phyloP scores from a whole-genome alignment of 1,140 invertebrate genomes.

The Cydia amplana region DNA sequence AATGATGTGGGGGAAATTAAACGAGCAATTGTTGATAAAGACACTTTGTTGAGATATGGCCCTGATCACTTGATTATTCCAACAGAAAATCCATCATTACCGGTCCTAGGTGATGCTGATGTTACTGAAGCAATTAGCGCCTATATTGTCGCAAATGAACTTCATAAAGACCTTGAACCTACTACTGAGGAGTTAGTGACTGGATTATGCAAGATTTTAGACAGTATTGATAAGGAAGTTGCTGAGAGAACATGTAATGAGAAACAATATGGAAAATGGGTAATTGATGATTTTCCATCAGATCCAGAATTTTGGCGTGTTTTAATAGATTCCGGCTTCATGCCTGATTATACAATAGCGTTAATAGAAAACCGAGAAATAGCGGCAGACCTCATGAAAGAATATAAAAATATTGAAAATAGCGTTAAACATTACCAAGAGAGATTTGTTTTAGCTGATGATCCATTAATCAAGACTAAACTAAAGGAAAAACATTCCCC shows the following conservation, averaged over 20 bases:
- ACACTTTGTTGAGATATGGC: constrained; percentile 51
- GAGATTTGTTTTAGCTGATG: constrained; percentile 53
- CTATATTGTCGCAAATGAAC: constrained; percentile 63
- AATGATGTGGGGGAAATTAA: constrained; percentile 55
- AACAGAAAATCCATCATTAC: constrained; percentile 55
- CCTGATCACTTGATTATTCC: constrained; percentile 50
- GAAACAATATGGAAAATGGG: constrained; percentile 75
- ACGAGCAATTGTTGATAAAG: constrained; percentile 43
- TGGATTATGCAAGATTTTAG: constrained; percentile 66
- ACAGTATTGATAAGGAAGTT: constrained; percentile 58
- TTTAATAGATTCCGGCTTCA: constrained; percentile 65
- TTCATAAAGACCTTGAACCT: constrained; percentile 65
- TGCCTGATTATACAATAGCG: constrained; percentile 79
- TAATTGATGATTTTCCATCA: constrained; percentile 80
- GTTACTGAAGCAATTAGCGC: constrained; percentile 60
- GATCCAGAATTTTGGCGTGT: constrained; percentile 73
- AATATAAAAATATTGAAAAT: constrained; percentile 56
- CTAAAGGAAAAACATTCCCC: constrained; percentile 36
- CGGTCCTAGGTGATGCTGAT: constrained; percentile 62
- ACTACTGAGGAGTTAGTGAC: constrained; percentile 62
- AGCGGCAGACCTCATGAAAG: constrained; percentile 58
- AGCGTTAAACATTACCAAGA: constrained; percentile 58
- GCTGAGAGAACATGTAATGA: constrained; percentile 46
- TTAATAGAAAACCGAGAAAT: constrained; percentile 77
- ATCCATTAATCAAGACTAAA: constrained; percentile 63